These are phyloP conservation scores for Naso thynnoides DNA, from an alignment of 2,797 vertebrate species.

Conservation along the genomic window DNA sequence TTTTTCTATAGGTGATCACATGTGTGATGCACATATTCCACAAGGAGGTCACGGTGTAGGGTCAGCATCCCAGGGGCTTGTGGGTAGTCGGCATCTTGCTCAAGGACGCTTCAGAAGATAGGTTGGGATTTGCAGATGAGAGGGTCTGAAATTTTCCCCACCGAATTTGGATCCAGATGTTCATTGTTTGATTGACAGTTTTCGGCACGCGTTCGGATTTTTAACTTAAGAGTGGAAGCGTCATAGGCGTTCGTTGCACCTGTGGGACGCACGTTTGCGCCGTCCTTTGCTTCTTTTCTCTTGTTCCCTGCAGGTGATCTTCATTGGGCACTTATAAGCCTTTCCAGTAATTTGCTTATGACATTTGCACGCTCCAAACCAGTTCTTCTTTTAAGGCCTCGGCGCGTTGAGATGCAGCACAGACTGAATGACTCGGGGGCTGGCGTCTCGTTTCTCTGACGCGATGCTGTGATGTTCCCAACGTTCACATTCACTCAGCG, in stretches of 20 bases:
- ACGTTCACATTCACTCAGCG: conserved; percentile 26
- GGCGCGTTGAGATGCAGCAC: conserved; percentile 20
- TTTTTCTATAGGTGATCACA: conserved; percentile 44
- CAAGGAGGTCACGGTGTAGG: conserved; percentile 57
- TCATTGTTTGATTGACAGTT: not conserved
- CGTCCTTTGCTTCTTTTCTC: not conserved
- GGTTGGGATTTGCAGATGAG: not conserved
- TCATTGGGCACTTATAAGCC: conserved; percentile 25
- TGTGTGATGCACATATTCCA: conserved; percentile 46
- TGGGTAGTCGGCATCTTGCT: conserved; percentile 22
- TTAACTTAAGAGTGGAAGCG: conserved; percentile 14
- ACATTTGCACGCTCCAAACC: conserved; percentile 38
- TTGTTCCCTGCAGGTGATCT: conserved; percentile 53
- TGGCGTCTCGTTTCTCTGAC: conserved; percentile 40
- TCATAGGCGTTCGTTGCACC: conserved; percentile 20
- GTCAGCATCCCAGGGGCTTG: conserved; percentile 51
- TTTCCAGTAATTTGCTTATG: conserved; percentile 34
- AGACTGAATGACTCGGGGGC: conserved; percentile 46
- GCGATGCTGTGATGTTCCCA: conserved; percentile 60
- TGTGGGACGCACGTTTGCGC: not conserved
- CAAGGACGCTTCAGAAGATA: conserved; percentile 38
- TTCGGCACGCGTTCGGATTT: conserved; percentile 5
- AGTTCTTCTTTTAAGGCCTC: conserved; percentile 36
- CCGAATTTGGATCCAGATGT: not conserved
- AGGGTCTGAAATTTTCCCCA: not conserved